Evolutionary conservation across 2,113 vertebrate genomes (phyloP), one percentile per base, ranked within the genome.

Genomic region (Phainopepla nitens): DNA sequence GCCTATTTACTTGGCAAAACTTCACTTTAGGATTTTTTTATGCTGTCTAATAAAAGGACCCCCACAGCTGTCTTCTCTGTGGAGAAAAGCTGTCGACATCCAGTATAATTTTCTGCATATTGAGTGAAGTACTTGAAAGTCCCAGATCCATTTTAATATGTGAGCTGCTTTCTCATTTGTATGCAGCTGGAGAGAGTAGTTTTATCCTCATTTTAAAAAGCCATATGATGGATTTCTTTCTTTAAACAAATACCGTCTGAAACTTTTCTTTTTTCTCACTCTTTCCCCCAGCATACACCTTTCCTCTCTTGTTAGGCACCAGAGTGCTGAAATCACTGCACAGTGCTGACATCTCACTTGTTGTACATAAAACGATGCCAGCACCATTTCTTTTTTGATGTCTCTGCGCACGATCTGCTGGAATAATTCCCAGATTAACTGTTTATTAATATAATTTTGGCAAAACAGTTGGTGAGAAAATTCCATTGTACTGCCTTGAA

Each of bases 131-230:
- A 87, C 75, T 95, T 95, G 89, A 76, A 96, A 93, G 93, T 93
- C 89, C 89, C 90, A 94, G 93, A 90, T 95, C 93, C 94, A 94
- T 96, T 94, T 94, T 94, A 95, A 96, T 96, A 94, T 76, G 57
- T 35, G 84, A 94, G 87, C 82, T 57, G 45, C 58, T 94, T 33
- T 87, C 78, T 92, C 54, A 90, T 96, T 94, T 93, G 88, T 94
- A 94, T 96, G 95, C 94, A 95, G 91, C 91, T 93, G 79, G 62
- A 90, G 88, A 95, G 71, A 89, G 68, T 33, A 90, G 84, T 83
- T 91, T 90, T 92, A 90, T 77, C 68, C 62, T 94, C 82, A 95
- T 95, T 95, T 88, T 1, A 82, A 93, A 89, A 76, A 94, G 66
- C 16, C 60, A 35, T 47, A 72, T 47, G 96, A 97, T 49, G 44